Percentiles rank a stretch among this genome's conserved stretches.
These are phyloP conservation scores for Pecten maximus DNA, from an alignment of 2,888 invertebrate genomes.

Conservation along the genomic window DNA sequence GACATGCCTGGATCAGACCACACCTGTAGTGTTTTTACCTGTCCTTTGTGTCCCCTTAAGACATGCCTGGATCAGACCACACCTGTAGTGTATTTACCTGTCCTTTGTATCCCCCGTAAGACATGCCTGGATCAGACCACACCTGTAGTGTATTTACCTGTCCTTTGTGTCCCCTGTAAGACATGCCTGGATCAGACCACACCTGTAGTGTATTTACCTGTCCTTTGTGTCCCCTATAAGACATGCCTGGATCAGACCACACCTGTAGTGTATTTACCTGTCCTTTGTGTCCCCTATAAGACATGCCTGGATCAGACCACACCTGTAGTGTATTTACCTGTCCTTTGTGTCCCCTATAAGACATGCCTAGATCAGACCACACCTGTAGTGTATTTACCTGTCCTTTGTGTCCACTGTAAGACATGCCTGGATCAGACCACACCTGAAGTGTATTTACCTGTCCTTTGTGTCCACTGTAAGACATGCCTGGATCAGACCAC, in stretches of 20 bases:
- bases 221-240: not conserved
- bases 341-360: too few species aligned
- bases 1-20: conserved; percentile 72
- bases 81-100: conserved; percentile 38
- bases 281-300: too few species aligned
- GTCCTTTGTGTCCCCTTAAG: not conserved
- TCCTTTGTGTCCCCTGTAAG: conserved; percentile 37
- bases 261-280: not conserved
- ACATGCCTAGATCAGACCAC: too few species aligned
- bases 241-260: conserved; percentile 66
- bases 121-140: conserved; percentile 73
- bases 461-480: too few species aligned
- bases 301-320: too few species aligned
- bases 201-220: not conserved
- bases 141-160: conserved; percentile 43
- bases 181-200: conserved; percentile 74
- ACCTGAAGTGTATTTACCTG: too few species aligned
- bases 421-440: too few species aligned
- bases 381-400: too few species aligned
- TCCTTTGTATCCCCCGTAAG: conserved; percentile 48
- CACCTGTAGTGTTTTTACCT: not conserved
- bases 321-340: too few species aligned
- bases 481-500: too few species aligned
- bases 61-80: not conserved
- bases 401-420: too few species aligned